A percentile compares a stretch with the other conserved stretches of the same genome.
Conservation (phyloP, 2,113 vertebrate genomes). For the Chaenogobius annularis region DNA sequence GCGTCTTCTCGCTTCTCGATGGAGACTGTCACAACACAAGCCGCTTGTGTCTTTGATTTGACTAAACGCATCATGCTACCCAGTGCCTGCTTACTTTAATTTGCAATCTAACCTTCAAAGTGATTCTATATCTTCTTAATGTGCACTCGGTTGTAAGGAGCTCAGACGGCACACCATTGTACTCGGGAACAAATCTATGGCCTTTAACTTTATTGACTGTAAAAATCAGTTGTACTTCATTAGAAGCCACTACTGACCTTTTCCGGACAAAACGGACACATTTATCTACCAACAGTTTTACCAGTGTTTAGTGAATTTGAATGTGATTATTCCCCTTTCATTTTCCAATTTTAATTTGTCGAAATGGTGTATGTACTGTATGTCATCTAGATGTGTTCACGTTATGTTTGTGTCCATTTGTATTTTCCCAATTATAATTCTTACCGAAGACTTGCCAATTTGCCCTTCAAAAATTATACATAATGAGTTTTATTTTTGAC, state of each 20-base stretch:
- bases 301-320: conserved; percentile 25
- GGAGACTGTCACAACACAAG: conserved; percentile 15
- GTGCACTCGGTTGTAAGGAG: neutral
- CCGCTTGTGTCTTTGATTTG: conserved; percentile 16
- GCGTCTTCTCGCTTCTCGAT: conserved; percentile 10
- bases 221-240: conserved; percentile 1
- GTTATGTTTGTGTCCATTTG: too few relatives aligned
- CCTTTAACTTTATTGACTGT: neutral
- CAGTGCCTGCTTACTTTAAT: conserved; percentile 3
- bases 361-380: too few relatives aligned
- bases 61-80: neutral
- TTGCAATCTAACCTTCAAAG: conserved; percentile 6
- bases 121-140: neutral
- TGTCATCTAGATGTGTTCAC: neutral
- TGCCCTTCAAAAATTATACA: too few relatives aligned
- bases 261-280: neutral
- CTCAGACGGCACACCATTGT: neutral
- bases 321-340: neutral
- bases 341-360: neutral
- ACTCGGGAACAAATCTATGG: neutral
- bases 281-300: neutral
- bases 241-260: conserved; percentile 1
- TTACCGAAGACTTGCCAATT: too few relatives aligned
- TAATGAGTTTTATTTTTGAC: too few relatives aligned
- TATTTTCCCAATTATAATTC: too few relatives aligned